phyloP scores from a whole-genome alignment of 2,113 vertebrate genomes.

The Arenaria interpres region DNA sequence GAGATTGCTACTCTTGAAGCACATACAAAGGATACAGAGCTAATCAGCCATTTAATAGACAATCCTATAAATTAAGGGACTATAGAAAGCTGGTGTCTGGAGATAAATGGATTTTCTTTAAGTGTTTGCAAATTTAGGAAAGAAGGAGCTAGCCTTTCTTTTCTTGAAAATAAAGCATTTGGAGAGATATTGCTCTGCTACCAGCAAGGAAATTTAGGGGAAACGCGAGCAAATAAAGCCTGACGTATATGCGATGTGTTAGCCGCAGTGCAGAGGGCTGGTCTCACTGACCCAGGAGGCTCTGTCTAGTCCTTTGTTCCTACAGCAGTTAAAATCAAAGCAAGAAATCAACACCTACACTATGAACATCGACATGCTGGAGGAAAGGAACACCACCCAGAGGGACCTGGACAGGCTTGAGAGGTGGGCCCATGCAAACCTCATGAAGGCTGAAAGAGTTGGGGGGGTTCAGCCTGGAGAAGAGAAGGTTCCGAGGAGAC shows the following conservation, averaged over 20 bases:
- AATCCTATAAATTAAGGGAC: constrained; percentile 63
- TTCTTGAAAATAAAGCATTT: background rate
- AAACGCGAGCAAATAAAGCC: background rate
- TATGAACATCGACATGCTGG: no score
- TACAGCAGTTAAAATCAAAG: background rate
- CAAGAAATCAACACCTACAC: background rate
- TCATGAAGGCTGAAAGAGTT: background rate
- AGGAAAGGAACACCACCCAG: background rate
- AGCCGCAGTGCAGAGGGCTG: background rate
- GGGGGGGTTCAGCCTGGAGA: background rate
- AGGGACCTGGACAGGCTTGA: background rate
- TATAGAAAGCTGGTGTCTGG: constrained; percentile 42
- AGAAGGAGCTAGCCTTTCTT: background rate
- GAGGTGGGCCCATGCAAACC: background rate
- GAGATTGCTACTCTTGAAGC: constrained; percentile 43
- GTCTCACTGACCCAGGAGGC: background rate
- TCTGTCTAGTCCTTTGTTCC: background rate
- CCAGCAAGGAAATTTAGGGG: background rate
- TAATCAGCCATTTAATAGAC: constrained; percentile 68
- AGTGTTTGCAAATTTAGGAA: constrained; percentile 33
- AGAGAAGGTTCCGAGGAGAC: background rate
- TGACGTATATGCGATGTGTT: background rate
- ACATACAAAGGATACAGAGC: constrained; percentile 64
- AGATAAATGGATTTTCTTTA: constrained; percentile 62
- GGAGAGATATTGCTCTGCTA: background rate